A percentile compares a stretch with the other conserved stretches of the same genome.
These are phyloP conservation scores for Mesocricetus auratus DNA, from an alignment of 2,113 vertebrate species.

Conservation along the genomic window DNA sequence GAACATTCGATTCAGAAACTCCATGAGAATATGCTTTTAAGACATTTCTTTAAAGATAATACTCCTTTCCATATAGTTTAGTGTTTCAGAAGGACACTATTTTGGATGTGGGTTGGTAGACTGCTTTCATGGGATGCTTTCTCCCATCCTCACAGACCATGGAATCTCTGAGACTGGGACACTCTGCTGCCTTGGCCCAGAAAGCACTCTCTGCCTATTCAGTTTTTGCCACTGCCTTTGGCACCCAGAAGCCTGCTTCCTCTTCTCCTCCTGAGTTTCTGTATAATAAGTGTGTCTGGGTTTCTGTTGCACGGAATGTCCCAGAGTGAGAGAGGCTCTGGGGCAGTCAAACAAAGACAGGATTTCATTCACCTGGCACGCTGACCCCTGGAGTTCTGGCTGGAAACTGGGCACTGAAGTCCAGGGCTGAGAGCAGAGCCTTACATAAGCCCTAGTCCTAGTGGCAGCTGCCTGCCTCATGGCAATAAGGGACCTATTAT, in stretches of 20 bases:
- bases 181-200: slow-evolving; percentile 74
- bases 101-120: slow-evolving; percentile 48
- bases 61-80: neutral
- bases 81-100: neutral
- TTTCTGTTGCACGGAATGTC: slow-evolving; percentile 84
- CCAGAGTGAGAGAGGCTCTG: slow-evolving; percentile 82
- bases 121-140: slow-evolving; percentile 15
- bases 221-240: slow-evolving; percentile 83
- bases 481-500: slow-evolving; percentile 65
- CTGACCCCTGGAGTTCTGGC: slow-evolving; percentile 69
- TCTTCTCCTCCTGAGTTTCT: slow-evolving; percentile 83
- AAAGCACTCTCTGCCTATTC: slow-evolving; percentile 79
- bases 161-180: slow-evolving; percentile 73
- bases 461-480: slow-evolving; percentile 48
- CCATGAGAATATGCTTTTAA: slow-evolving; percentile 32
- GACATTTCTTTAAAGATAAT: neutral
- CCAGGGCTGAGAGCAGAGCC: slow-evolving; percentile 60
- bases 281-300: slow-evolving; percentile 88
- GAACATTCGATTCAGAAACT: slow-evolving; percentile 33
- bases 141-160: slow-evolving; percentile 51
- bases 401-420: slow-evolving; percentile 70
- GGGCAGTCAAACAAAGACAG: slow-evolving; percentile 87
- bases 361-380: slow-evolving; percentile 81
- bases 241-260: slow-evolving; percentile 79
- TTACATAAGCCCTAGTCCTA: slow-evolving; percentile 73